Evolutionary conservation across 2,797 vertebrate genomes (phyloP).

Genomic region (Psittacula derbiana): DNA sequence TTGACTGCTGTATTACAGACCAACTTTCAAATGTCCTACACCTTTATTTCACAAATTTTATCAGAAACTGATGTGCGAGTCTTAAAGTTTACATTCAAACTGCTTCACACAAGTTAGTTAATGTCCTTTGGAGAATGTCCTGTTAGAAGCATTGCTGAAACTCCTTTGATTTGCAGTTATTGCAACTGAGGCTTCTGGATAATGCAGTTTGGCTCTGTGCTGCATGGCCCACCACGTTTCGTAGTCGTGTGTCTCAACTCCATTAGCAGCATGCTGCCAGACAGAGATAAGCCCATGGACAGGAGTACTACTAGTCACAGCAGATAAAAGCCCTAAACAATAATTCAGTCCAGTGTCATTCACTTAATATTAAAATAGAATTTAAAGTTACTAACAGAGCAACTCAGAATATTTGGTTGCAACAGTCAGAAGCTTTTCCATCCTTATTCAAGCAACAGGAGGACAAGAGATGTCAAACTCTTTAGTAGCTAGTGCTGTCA

Average conservation of each 20-base stretch:
- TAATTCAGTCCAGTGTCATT: background rate
- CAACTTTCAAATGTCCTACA: background rate
- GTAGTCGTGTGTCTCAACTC: background rate
- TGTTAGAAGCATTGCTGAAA: background rate
- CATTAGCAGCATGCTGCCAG: background rate
- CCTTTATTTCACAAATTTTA: background rate
- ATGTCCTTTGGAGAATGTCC: background rate
- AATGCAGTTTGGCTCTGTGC: background rate
- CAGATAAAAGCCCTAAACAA: constrained; percentile 18
- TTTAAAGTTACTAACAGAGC: background rate
- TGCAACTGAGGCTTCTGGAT: background rate
- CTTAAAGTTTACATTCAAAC: background rate
- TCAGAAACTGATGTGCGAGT: background rate
- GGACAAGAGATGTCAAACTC: background rate
- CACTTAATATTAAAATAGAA: constrained; percentile 1
- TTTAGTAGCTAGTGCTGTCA: background rate
- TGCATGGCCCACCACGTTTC: background rate
- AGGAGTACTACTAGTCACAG: background rate
- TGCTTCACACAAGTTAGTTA: background rate
- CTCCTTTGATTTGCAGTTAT: background rate
- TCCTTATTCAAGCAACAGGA: background rate
- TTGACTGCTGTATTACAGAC: no score
- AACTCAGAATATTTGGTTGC: background rate
- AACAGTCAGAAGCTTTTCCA: background rate
- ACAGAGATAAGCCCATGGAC: constrained; percentile 13